Conservation (phyloP, 2,888 invertebrate species). For the Eledona agricola region DNA sequence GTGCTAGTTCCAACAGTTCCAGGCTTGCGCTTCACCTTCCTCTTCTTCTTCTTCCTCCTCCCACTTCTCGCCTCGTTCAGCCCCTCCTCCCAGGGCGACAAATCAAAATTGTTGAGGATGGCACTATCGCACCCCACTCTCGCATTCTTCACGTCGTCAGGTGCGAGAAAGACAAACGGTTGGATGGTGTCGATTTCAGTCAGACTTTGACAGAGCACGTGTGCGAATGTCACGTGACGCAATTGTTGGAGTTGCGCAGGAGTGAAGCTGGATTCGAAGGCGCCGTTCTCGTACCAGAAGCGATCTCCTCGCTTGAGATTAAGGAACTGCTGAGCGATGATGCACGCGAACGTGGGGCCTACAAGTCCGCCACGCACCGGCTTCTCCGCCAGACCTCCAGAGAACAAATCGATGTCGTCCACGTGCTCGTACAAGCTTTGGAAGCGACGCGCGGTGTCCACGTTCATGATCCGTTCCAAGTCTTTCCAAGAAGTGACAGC, state of each 20-base stretch:
- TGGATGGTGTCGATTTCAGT: slow-evolving; percentile 74
- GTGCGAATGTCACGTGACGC: slow-evolving; percentile 74
- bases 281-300: slow-evolving; percentile 86
- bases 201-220: slow-evolving; percentile 75
- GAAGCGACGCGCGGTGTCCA: slow-evolving; percentile 70
- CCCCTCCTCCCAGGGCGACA: slow-evolving; percentile 69
- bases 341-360: slow-evolving; percentile 88
- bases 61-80: slow-evolving; percentile 19
- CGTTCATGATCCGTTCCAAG: slow-evolving; percentile 73
- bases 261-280: slow-evolving; percentile 77
- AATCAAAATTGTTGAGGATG: slow-evolving; percentile 67
- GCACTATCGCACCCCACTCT: slow-evolving; percentile 66
- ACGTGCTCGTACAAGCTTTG: slow-evolving; percentile 68
- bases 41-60: slow-evolving; percentile 9
- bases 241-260: slow-evolving; percentile 80
- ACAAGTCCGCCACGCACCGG: slow-evolving; percentile 82
- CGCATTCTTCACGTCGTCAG: slow-evolving; percentile 69
- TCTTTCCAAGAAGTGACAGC: slow-evolving; percentile 75
- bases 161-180: slow-evolving; percentile 74
- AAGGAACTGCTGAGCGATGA: slow-evolving; percentile 86
- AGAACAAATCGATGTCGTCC: slow-evolving; percentile 85
- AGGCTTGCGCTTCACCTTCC: slow-evolving; percentile 21
- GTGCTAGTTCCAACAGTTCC: slow-evolving; percentile 30
- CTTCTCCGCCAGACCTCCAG: slow-evolving; percentile 83
- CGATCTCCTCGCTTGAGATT: slow-evolving; percentile 80